Evolutionary conservation across 2,797 vertebrate genomes (phyloP), one percentile per base, ranked within the genome.

Genomic region (Notolabrus celidotus): DNA sequence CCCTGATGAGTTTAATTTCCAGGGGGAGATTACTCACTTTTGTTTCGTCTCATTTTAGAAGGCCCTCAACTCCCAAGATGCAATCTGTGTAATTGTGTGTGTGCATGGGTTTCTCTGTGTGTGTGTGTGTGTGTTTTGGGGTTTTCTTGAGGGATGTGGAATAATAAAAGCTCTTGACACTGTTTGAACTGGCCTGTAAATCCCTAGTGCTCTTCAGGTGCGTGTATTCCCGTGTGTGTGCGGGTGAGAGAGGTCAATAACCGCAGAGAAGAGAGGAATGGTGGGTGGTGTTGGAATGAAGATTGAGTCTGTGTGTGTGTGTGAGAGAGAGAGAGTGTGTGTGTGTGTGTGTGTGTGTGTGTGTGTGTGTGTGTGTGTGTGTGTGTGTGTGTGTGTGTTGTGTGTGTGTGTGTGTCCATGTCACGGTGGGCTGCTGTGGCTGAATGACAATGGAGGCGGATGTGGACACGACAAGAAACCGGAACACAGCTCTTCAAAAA

Each of bases 151-250:
- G 11, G 23, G 31, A 65, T 79, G 60, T 66, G 74, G 15, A 25
- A 66, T 64, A 74, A 53, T 74, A 82, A 71, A 80, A 79, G 82
- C 79, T 74, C 67, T 84, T 77, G 77, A 84, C 71, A 79, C 76
- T 79, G 80, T 93, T 91, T 92, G 87, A 92, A 90, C 86, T 75
- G 61, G 83, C 83, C 82, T 39, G 82, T 84, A 92, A 93, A 93
- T 93, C 88, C 85, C 67, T 71, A 71, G 55, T 29, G 46, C 91
- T 92, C 91, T 85, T 92, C 91, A 93, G 92, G 92, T 92, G 62
- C 75, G 66, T 74, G 58, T 64, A 58, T 69, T 41, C 54, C 60
- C 71, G 41, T 63, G 36, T 63, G 46, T 62, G 31, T 60, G 45
- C 50, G 61, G 57, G 20, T 43, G 67, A 74, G 64, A 56, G 71